Base-by-base conservation (phyloP, 2,113 vertebrate genomes). In the Phyllopteryx taeniolatus region DNA sequence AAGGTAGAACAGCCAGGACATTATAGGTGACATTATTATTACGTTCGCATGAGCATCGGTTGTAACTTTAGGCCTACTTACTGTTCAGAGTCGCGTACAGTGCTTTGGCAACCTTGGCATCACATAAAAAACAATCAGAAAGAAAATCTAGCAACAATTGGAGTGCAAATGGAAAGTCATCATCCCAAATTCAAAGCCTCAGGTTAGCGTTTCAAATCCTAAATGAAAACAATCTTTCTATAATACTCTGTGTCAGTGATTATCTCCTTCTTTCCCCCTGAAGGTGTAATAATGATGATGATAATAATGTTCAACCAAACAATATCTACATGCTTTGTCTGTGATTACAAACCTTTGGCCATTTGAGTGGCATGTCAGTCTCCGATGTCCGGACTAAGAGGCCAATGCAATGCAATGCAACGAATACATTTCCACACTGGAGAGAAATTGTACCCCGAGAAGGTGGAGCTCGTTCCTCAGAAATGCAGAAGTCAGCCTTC, bases 391-490 rank as follows among this genome's bases (percentile, higher is more conserved):
- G 39, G 47, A 57, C 68, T 74, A 78, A 74, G 42, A 68, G 57
- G 67, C 62, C 49, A 35, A 72, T 72, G 74, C 76, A 77, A 82
- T 85, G 83, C 49, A 35, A 72, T 72, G 74, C 76, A 77, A 82
- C 84, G 83, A 87, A 85, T 81, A 82, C 60, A 84, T 83, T 84
- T 82, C 78, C 79, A 77, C 82, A 78, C 85, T 82, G 77, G 67
- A 81, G 86, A 79, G 74, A 71, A 73, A 86, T 86, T 87, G 11
- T 42, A 39, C 7, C 20, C 1, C 9, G 39, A 33, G 27, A 31
- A 60, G 57, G 59, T n/a, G 20, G 53, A 56, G 53, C 20, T 33
- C 17, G 31, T 35, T 15, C 7, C 35, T 17, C 5, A 15, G 17
- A 19, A 6, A 51, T 53, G 54, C 27, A 8, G 9, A 61, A 61